Evolutionary conservation across 1,140 invertebrate genomes (phyloP).

Genomic region (Eulimnadia texana): DNA sequence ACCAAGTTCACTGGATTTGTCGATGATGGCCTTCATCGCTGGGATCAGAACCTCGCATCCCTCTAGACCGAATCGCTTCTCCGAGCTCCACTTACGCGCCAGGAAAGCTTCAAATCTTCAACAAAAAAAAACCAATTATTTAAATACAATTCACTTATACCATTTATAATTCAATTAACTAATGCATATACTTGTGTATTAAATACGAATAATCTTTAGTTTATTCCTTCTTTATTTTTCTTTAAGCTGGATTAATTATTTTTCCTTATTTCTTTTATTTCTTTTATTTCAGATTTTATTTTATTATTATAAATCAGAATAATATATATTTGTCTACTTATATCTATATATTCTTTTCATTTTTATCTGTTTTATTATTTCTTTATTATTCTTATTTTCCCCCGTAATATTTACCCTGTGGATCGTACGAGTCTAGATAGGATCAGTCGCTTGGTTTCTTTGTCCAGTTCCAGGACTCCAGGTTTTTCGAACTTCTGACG

Average conservation of each 20-base stretch:
- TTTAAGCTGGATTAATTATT: too few relatives aligned
- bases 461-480: constrained; percentile 69
- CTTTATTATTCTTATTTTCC: too few relatives aligned
- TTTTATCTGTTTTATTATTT: too few relatives aligned
- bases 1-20: constrained; percentile 83
- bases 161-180: not conserved
- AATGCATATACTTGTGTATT: not conserved
- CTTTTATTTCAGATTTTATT: too few relatives aligned
- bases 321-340: not conserved
- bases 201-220: too few relatives aligned
- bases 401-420: constrained; percentile 53
- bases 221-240: too few relatives aligned
- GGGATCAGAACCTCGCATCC: constrained; percentile 98
- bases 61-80: constrained; percentile 97
- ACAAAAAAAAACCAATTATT: constrained; percentile 14
- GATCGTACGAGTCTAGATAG: constrained; percentile 87
- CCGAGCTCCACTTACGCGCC: constrained; percentile 95
- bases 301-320: too few relatives aligned
- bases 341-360: not conserved
- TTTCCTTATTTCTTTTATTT: too few relatives aligned
- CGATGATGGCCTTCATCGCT: constrained; percentile 96
- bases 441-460: constrained; percentile 83
- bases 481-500: constrained; percentile 91
- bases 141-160: not conserved
- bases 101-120: constrained; percentile 89